These are phyloP conservation scores for Ctenopoma kingsleyae DNA, from an alignment of 2,797 vertebrate genomes.

Conservation along the genomic window DNA sequence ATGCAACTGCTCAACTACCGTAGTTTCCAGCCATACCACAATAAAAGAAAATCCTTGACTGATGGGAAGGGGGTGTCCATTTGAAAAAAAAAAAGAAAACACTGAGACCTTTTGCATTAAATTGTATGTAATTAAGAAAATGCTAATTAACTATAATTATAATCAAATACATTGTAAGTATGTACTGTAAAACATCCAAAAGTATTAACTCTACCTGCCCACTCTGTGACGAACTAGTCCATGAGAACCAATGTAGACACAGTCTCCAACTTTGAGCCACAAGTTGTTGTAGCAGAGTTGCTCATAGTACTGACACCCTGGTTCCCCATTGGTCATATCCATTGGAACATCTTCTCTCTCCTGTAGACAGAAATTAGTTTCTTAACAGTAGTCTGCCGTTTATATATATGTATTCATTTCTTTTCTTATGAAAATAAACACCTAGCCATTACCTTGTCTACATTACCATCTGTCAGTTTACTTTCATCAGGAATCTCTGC, in stretches of 20 bases:
- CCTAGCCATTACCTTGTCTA: conserved; percentile 90
- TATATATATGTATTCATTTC: background rate
- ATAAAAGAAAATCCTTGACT: background rate
- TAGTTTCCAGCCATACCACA: too few species aligned
- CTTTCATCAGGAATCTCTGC: conserved; percentile 88
- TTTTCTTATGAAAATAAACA: background rate
- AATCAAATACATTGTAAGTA: background rate
- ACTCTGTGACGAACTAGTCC: conserved; percentile 94
- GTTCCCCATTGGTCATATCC: conserved; percentile 95
- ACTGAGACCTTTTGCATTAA: background rate
- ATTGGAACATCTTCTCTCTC: conserved; percentile 95
- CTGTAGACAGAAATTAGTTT: conserved; percentile 74
- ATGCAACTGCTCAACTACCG: too few species aligned
- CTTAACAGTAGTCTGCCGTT: background rate
- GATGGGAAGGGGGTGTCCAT: background rate
- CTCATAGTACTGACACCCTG: conserved; percentile 96
- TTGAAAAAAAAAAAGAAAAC: background rate
- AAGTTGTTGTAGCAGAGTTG: conserved; percentile 95
- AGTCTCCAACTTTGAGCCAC: conserved; percentile 97
- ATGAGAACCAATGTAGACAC: conserved; percentile 95
- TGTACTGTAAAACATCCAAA: background rate
- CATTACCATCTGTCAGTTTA: conserved; percentile 83
- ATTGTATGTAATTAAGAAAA: background rate
- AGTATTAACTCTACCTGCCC: conserved; percentile 87
- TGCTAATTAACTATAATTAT: background rate